These are phyloP conservation scores for Agapornis canus DNA, from an alignment of 2,797 vertebrate genomes.

Conservation along the genomic window DNA sequence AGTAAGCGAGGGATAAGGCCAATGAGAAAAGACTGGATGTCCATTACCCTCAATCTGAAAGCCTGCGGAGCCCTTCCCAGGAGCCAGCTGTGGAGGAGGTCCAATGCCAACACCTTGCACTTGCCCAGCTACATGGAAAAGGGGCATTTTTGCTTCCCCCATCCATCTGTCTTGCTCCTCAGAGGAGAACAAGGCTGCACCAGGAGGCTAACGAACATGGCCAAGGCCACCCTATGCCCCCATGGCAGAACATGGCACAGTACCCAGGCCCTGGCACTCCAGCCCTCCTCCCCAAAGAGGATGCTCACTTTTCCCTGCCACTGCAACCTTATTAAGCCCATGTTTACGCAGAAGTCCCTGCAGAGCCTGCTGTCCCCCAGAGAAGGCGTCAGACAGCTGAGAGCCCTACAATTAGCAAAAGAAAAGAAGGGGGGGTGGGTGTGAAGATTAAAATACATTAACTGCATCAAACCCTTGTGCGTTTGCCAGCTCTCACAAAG, in stretches of 20 bases:
- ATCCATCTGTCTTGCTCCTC: background rate
- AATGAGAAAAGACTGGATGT: background rate
- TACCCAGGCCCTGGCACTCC: background rate
- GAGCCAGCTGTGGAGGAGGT: background rate
- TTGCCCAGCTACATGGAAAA: background rate
- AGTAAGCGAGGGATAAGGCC: background rate
- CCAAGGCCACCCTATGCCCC: rapidly evolving
- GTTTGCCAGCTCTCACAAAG: slow-evolving; percentile 76
- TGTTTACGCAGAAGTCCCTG: slow-evolving; percentile 18
- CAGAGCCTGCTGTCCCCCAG: background rate
- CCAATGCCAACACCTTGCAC: background rate
- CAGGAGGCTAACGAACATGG: background rate
- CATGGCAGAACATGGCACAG: rapidly evolving
- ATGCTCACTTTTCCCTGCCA: slow-evolving; percentile 38
- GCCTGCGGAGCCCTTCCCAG: background rate
- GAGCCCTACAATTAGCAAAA: slow-evolving; percentile 54
- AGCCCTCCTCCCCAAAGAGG: background rate
- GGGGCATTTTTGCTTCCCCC: background rate
- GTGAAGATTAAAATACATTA: slow-evolving; percentile 66
- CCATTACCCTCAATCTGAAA: background rate
- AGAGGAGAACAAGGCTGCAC: background rate
- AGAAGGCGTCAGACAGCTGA: slow-evolving; percentile 44
- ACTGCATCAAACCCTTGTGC: slow-evolving; percentile 68
- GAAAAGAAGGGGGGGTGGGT: slow-evolving; percentile 14
- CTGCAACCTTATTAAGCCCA: slow-evolving; percentile 2